Percentiles rank a stretch among this genome's conserved stretches.
These are phyloP conservation scores for Diplodus puntazzo DNA, from an alignment of 2,797 vertebrate genomes.

Conservation along the genomic window DNA sequence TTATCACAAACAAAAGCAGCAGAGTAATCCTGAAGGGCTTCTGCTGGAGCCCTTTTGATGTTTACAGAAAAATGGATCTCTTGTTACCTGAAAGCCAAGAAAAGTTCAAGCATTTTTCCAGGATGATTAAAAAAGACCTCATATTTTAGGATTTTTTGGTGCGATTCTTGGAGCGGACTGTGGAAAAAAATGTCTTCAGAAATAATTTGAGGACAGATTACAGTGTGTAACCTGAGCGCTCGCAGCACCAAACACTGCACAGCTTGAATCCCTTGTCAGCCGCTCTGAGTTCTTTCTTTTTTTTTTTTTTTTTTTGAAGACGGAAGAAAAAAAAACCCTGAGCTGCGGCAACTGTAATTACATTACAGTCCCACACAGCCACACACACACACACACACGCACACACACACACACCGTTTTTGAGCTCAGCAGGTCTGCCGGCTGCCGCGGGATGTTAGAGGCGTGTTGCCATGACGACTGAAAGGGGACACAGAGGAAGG, in stretches of 20 bases:
- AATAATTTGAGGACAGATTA: conserved; percentile 44
- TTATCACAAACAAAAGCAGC: conserved; percentile 45
- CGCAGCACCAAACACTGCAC: conserved; percentile 46
- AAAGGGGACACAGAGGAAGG: conserved; percentile 80
- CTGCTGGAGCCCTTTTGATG: conserved; percentile 43
- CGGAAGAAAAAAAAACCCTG: conserved; percentile 60
- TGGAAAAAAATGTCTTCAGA: conserved; percentile 15
- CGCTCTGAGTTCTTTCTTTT: conserved; percentile 52
- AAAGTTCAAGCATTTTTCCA: conserved; percentile 7
- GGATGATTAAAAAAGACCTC: neutral
- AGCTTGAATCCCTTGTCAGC: conserved; percentile 60
- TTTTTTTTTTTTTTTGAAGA: conserved; percentile 34
- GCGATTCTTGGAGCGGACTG: neutral
- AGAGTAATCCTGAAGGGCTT: conserved; percentile 41
- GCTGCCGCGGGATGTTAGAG: conserved; percentile 92
- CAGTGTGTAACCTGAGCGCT: conserved; percentile 24
- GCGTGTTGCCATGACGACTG: conserved; percentile 95
- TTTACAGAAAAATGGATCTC: conserved; percentile 45
- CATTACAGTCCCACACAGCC: conserved; percentile 64
- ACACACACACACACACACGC: conserved; percentile 41
- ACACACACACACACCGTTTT: conserved; percentile 62
- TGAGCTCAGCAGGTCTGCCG: conserved; percentile 77
- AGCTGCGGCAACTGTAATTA: conserved; percentile 80
- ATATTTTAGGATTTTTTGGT: neutral
- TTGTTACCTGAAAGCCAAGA: conserved; percentile 23